Evolutionary conservation across 2,797 vertebrate species (phyloP), one percentile per base, ranked within the genome.

Genomic region (Catharus ustulatus): DNA sequence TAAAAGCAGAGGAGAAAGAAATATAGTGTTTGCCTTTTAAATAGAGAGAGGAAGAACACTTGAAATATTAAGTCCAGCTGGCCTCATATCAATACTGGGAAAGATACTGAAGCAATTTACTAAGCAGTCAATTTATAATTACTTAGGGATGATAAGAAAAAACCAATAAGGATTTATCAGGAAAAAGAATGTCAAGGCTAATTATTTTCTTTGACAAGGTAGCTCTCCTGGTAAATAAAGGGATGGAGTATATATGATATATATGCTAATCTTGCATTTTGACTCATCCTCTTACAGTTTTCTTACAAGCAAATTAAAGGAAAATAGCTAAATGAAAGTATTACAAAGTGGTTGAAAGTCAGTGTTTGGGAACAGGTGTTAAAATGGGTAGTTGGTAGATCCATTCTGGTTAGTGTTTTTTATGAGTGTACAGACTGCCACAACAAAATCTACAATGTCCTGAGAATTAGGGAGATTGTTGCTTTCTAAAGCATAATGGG

Each of bases 61-160:
- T 95, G 93, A 96, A 93, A 94, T 95, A 93, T 95, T 76, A 87
- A 49, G 61, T 76, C 88, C 93, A 93, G 88, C 75, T 92, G 92
- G 84, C 64, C 61, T 89, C 48, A 73, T 90, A 91, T 96, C 95
- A 95, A 89, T 95, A 84, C 32, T 58, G 57, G 13, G 75, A 79
- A 92, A 95, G 92, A 93, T 87, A 96, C 27, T 43, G 92, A 81
- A 95, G 34, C 74, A 82, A 90, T 92, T 95, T 94, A 90, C 68
- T 77, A 79, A 61, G 49, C 74, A 94, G 88, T 77, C 78, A 84
- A 88, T 96, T 96, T 87, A 92, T 89, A 94, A 94, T 54, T 90
- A 89, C 84, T 94, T 92, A 64, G 16, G 38, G 64, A 46, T 83
- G 92, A 93, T 95, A 95, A 95, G 91, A 77, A 89, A 94, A 93